Evolutionary conservation across 2,888 invertebrate species (phyloP).

Genomic region (Leptarthrus brevirostris): DNA sequence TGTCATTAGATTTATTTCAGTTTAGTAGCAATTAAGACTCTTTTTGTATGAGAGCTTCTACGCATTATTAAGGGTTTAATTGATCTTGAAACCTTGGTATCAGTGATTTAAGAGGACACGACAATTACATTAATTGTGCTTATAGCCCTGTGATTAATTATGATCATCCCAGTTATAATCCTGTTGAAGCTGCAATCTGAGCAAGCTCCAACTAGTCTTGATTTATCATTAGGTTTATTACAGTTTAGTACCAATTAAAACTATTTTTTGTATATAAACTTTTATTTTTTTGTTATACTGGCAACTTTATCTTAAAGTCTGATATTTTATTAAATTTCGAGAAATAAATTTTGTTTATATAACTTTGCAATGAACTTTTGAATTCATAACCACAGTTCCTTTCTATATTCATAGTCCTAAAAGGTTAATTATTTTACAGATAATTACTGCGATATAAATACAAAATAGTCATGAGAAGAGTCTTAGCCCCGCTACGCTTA

Average conservation of each 20-base stretch:
- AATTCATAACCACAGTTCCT: no score
- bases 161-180: slow-evolving; percentile 66
- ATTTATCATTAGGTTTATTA: slow-evolving; percentile 65
- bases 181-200: slow-evolving; percentile 64
- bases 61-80: slow-evolving; percentile 65
- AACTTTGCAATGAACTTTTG: no score
- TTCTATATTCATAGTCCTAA: no score
- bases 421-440: no score
- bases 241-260: slow-evolving; percentile 63
- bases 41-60: slow-evolving; percentile 58
- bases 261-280: no score
- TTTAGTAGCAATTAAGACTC: slow-evolving; percentile 61
- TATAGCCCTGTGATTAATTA: slow-evolving; percentile 59
- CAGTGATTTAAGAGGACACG: slow-evolving; percentile 57
- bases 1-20: slow-evolving; percentile 65
- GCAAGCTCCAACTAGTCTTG: slow-evolving; percentile 59
- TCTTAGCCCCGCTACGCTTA: no score
- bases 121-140: slow-evolving; percentile 23
- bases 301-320: no score
- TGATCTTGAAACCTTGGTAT: slow-evolving; percentile 58
- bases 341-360: no score
- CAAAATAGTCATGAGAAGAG: no score
- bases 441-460: no score
- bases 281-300: no score
- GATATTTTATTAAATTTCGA: no score